phyloP scores from a whole-genome alignment of 2,888 invertebrate genomes.

The Chloroclystis v-ata region DNA sequence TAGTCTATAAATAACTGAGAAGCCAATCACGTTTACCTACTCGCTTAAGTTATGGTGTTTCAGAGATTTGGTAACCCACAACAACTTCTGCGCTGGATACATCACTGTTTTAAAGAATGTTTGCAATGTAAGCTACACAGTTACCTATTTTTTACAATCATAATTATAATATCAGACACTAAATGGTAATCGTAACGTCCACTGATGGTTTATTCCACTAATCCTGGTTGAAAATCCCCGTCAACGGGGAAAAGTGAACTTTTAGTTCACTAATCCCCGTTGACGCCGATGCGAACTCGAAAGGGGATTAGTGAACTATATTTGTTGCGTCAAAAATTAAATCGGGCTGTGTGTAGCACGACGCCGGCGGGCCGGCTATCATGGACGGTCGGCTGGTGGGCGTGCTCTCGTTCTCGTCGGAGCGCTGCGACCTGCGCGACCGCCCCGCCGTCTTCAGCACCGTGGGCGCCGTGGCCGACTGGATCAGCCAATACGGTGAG shows the following conservation, averaged over 20 bases:
- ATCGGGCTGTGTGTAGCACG: no score
- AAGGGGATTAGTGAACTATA: no score
- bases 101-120: constrained; percentile 62
- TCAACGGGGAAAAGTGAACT: no score
- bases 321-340: no score
- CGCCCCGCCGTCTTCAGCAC: constrained; percentile 65
- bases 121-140: constrained; percentile 65
- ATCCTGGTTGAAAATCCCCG: no score
- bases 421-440: constrained; percentile 59
- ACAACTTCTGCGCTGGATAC: constrained; percentile 67
- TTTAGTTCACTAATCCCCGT: no score
- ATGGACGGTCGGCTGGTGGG: constrained; percentile 55
- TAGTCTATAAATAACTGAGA: no score
- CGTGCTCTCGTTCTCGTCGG: constrained; percentile 63
- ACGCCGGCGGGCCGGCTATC: constrained; percentile 67
- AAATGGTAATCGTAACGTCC: no score
- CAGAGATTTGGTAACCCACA: constrained; percentile 60
- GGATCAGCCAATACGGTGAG: constrained; percentile 36
- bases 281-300: no score
- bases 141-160: no score
- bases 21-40: background rate
- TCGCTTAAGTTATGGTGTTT: background rate
- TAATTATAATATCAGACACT: no score
- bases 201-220: no score
- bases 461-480: constrained; percentile 46